Percentiles rank a stretch among this genome's conserved stretches.
Evolutionary conservation across 2,888 invertebrate species (phyloP).

Genomic region (Drosophila koepferae): DNA sequence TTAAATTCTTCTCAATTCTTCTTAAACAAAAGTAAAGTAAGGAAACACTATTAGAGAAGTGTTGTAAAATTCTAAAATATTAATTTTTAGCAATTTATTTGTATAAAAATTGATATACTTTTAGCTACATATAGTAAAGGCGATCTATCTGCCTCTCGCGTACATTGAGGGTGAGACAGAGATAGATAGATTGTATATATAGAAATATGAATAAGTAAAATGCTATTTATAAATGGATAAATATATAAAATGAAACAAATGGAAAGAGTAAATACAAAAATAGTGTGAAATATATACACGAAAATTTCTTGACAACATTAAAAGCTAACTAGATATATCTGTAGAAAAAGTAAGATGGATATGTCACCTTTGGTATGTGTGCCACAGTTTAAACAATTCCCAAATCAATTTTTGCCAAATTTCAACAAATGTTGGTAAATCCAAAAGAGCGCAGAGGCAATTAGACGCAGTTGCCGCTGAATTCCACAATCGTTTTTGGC

Average conservation of each 20-base stretch:
- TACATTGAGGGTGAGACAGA: too few species aligned
- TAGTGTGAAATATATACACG: neutral
- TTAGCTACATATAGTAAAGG: too few species aligned
- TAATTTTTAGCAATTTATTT: too few species aligned
- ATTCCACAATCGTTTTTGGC: slow-evolving; percentile 52
- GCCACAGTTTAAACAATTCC: slow-evolving; percentile 18
- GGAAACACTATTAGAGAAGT: too few species aligned
- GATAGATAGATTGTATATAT: neutral
- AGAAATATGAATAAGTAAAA: neutral
- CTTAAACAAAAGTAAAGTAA: too few species aligned
- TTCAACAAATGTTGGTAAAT: slow-evolving; percentile 19
- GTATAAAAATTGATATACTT: too few species aligned
- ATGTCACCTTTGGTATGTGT: neutral
- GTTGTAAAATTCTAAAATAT: too few species aligned
- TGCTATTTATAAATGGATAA: neutral
- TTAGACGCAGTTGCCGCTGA: slow-evolving; percentile 53
- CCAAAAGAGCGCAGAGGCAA: slow-evolving; percentile 25
- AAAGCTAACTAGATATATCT: neutral
- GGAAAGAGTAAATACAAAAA: neutral
- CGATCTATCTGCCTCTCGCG: too few species aligned
- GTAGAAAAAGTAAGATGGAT: neutral
- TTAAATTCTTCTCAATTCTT: too few species aligned
- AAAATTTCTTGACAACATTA: neutral
- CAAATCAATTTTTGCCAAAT: slow-evolving; percentile 20
- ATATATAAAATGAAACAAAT: neutral